Percentiles rank a stretch among this genome's conserved stretches.
phyloP scores from a whole-genome alignment of 2,113 vertebrate genomes.

The Eptesicus fuscus region DNA sequence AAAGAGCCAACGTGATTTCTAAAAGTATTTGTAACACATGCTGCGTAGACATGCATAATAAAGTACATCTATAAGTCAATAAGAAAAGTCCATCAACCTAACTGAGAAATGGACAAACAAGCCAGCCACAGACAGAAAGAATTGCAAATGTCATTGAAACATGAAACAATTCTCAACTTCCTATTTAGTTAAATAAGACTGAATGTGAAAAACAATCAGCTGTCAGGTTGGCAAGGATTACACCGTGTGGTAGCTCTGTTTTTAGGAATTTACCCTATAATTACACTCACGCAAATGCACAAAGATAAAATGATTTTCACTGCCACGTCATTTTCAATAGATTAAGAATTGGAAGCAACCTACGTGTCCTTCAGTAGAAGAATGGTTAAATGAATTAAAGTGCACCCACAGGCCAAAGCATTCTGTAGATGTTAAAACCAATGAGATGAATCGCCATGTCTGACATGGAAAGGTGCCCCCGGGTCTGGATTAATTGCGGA shows the following conservation, averaged over 20 bases:
- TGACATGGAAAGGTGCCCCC: background rate
- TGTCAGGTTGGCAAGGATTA: background rate
- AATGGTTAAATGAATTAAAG: background rate
- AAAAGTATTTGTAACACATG: background rate
- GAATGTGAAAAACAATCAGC: background rate
- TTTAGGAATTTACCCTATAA: constrained; percentile 19
- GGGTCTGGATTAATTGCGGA: background rate
- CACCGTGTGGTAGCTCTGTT: background rate
- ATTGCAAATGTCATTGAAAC: background rate
- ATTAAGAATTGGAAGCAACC: background rate
- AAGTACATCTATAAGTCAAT: background rate
- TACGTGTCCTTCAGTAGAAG: background rate
- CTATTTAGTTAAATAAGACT: constrained; percentile 22
- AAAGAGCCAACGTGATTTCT: background rate
- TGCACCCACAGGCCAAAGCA: background rate
- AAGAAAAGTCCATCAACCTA: background rate
- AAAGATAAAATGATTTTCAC: background rate
- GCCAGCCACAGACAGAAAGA: background rate
- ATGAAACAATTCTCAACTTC: background rate
- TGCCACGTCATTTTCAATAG: background rate
- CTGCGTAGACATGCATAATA: background rate
- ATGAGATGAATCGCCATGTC: background rate
- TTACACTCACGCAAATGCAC: constrained; percentile 33
- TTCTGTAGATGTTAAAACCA: background rate
- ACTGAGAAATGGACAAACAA: background rate